Conservation (phyloP, 2,888 invertebrate genomes). For the Terebella lapidaria region DNA sequence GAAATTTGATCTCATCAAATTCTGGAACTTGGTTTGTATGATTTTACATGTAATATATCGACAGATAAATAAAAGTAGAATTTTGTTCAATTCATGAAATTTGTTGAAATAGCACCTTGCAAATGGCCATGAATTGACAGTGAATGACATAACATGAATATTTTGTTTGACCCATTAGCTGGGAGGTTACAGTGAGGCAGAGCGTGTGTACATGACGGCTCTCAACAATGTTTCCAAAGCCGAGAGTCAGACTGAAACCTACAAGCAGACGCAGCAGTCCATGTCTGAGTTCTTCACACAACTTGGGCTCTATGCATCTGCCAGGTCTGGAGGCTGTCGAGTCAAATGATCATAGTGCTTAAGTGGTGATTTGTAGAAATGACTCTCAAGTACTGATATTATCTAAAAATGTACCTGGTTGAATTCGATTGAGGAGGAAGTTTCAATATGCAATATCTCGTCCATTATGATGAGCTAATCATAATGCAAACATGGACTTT, state of each 20-base stretch:
- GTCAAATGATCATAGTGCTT: no score
- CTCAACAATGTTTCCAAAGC: conserved; percentile 17
- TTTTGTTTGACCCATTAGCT: conserved; percentile 27
- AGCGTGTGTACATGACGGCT: conserved; percentile 27
- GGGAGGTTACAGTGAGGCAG: conserved; percentile 30
- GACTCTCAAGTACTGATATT: no score
- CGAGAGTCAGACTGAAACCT: background rate
- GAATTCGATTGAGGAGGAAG: no score
- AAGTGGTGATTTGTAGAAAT: no score
- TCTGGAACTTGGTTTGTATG: conserved; percentile 35
- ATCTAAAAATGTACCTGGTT: no score
- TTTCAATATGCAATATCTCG: no score
- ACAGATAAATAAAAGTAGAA: background rate
- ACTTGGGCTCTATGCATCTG: conserved; percentile 31
- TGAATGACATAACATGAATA: no score
- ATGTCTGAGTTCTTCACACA: conserved; percentile 33
- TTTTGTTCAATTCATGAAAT: no score
- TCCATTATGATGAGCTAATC: no score
- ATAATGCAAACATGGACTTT: no score
- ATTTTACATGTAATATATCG: conserved; percentile 4
- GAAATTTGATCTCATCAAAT: conserved; percentile 35
- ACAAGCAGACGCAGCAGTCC: background rate
- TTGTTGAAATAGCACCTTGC: no score
- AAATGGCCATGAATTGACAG: no score
- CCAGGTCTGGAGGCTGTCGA: conserved; percentile 24